These are phyloP conservation scores for Pterostichus madidus DNA, from an alignment of 2,888 invertebrate species.

Conservation along the genomic window DNA sequence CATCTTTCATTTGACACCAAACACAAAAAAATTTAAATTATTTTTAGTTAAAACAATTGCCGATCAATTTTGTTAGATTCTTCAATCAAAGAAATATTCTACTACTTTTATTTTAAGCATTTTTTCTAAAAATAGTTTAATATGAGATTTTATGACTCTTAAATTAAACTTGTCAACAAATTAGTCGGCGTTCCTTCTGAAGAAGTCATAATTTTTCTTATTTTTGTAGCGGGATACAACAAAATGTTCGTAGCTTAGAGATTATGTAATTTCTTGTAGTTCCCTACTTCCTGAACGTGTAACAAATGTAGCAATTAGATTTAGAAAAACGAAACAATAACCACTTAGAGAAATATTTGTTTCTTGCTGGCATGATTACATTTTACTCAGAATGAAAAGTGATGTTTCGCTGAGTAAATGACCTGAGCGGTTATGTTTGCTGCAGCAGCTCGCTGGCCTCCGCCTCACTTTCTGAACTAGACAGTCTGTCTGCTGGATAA, in stretches of 20 bases:
- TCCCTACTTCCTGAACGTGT: conserved; percentile 29
- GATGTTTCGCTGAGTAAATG: conserved; percentile 20
- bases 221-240: too few relatives aligned
- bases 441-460: conserved; percentile 6
- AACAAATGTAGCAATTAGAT: conserved; percentile 46
- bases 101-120: too few relatives aligned
- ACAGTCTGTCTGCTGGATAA: conserved; percentile 42
- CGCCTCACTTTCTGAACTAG: conserved; percentile 39
- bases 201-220: too few relatives aligned
- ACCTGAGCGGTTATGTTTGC: conserved; percentile 8
- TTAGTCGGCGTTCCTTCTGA: too few relatives aligned
- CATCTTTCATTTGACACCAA: too few relatives aligned
- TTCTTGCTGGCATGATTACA: conserved; percentile 10
- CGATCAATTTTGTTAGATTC: too few relatives aligned
- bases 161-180: too few relatives aligned
- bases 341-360: conserved; percentile 40
- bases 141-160: too few relatives aligned
- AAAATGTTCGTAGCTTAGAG: background rate
- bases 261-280: conserved; percentile 24
- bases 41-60: too few relatives aligned
- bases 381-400: conserved; percentile 10
- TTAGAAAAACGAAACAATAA: conserved; percentile 24
- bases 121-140: too few relatives aligned
- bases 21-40: too few relatives aligned
- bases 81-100: too few relatives aligned